These are phyloP conservation scores for Anas bahamensis DNA, from an alignment of 2,797 vertebrate species.

Conservation along the genomic window DNA sequence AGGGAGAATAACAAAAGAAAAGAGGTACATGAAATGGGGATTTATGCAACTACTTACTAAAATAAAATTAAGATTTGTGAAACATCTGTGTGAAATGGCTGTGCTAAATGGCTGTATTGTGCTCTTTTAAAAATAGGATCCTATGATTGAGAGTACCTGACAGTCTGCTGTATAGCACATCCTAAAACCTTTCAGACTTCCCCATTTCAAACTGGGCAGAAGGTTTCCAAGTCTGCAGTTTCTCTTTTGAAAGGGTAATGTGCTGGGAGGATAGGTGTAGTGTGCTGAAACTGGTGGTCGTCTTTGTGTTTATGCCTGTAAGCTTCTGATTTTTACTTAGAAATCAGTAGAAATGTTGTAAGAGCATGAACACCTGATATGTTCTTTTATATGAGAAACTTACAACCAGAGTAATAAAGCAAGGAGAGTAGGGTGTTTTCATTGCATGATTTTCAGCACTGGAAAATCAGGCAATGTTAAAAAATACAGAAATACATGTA, in stretches of 20 bases:
- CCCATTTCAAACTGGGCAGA: neutral
- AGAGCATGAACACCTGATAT: neutral
- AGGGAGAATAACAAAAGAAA: neutral
- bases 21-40: neutral
- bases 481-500: neutral
- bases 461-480: neutral
- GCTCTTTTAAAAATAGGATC: neutral
- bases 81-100: neutral
- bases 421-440: neutral
- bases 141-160: neutral
- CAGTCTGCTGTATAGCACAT: neutral
- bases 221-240: neutral
- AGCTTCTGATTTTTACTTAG: neutral
- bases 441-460: neutral
- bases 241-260: neutral
- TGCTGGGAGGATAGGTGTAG: neutral
- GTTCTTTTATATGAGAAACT: neutral
- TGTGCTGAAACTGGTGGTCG: neutral
- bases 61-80: neutral
- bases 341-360: neutral
- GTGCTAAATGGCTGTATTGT: neutral
- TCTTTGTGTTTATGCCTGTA: neutral
- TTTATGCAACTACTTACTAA: neutral
- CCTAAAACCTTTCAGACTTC: neutral
- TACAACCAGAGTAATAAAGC: neutral